Percentiles rank a stretch among this genome's conserved stretches.
Evolutionary conservation across 2,113 vertebrate genomes (phyloP).

Genomic region (Rhadina sibilatrix): DNA sequence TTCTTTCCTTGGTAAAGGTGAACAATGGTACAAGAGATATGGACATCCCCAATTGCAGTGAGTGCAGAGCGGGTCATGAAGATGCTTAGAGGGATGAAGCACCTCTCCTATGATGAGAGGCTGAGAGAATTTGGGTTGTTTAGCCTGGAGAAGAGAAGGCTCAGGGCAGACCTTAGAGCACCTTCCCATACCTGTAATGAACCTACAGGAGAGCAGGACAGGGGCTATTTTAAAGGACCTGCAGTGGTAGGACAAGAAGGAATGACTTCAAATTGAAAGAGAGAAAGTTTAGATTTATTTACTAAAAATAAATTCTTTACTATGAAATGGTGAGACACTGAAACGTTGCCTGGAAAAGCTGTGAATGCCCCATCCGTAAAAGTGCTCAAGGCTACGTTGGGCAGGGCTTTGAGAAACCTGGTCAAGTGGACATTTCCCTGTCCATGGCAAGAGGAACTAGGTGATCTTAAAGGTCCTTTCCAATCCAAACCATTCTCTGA

Average conservation of each 20-base stretch:
- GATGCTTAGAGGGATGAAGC: not conserved
- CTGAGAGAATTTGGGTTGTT: not conserved
- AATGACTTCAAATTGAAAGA: not conserved
- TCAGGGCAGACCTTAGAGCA: not conserved
- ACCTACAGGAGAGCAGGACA: not conserved
- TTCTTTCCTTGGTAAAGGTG: not conserved
- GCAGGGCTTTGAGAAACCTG: not conserved
- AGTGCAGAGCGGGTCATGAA: not conserved
- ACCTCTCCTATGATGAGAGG: not conserved
- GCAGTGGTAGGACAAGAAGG: not conserved
- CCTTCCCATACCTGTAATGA: not conserved
- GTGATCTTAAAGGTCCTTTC: not conserved
- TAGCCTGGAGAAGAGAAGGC: not conserved
- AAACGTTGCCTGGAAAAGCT: not conserved
- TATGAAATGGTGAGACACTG: not conserved
- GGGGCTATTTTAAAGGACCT: not conserved
- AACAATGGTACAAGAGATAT: not conserved
- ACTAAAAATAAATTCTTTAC: not conserved
- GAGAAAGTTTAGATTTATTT: not conserved
- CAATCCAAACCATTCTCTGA: not conserved
- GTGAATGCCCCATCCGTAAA: not conserved
- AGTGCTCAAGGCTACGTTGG: not conserved
- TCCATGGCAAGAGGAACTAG: too few species aligned
- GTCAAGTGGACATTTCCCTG: not conserved
- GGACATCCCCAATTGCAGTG: not conserved